Percentiles rank a stretch among this genome's conserved stretches.
Evolutionary conservation across 2,888 invertebrate species (phyloP).

Genomic region (Phlogophora meticulosa): DNA sequence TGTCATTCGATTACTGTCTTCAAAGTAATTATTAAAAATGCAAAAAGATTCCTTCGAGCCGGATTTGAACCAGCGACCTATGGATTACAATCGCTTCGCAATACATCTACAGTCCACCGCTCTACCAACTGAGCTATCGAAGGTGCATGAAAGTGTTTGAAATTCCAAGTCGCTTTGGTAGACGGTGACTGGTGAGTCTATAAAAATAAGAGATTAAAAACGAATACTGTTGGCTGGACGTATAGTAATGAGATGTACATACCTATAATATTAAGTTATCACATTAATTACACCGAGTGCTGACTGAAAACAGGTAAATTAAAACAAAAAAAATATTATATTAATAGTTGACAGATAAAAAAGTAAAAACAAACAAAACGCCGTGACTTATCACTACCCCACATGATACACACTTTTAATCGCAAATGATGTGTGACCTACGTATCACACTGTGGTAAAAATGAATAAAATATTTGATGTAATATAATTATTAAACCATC

Average conservation of each 20-base stretch:
- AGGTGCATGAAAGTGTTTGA: constrained; percentile 67
- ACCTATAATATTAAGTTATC: neutral
- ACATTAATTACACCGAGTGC: neutral
- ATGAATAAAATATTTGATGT: neutral
- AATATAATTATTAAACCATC: too few relatives aligned
- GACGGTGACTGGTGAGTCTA: too few relatives aligned
- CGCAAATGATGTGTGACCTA: neutral
- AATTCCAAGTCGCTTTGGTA: neutral
- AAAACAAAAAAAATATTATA: neutral
- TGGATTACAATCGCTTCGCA: constrained; percentile 79
- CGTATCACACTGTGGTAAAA: too few relatives aligned
- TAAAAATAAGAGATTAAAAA: neutral
- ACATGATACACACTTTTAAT: constrained; percentile 5
- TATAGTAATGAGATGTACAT: too few relatives aligned
- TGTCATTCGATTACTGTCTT: too few relatives aligned
- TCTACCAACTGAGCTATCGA: constrained; percentile 90
- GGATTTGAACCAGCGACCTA: constrained; percentile 93
- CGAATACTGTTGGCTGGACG: too few relatives aligned
- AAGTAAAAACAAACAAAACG: constrained; percentile 5
- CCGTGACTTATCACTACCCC: constrained; percentile 9
- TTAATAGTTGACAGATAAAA: constrained; percentile 14
- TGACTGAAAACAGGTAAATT: constrained; percentile 7
- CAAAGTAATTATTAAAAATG: neutral
- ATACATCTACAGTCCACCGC: constrained; percentile 87
- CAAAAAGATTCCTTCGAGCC: constrained; percentile 90